phyloP scores from a whole-genome alignment of 2,797 vertebrate species.

The Amniataba percoides region DNA sequence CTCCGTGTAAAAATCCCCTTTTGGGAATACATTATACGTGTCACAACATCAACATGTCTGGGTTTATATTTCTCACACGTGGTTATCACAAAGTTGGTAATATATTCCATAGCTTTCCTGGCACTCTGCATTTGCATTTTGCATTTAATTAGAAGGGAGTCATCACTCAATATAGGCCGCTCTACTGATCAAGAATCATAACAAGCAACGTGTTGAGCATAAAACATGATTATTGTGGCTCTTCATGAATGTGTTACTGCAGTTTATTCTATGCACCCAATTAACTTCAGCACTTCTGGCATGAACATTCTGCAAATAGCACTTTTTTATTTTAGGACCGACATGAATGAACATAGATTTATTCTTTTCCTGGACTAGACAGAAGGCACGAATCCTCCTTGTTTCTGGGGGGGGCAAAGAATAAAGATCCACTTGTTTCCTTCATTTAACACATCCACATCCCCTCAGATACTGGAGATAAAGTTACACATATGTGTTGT shows the following conservation, averaged over 20 bases:
- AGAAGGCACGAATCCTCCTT: background rate
- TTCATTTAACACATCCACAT: background rate
- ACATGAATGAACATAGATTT: slow-evolving; percentile 43
- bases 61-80: slow-evolving; percentile 38
- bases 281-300: slow-evolving; percentile 73
- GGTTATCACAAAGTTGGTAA: slow-evolving; percentile 35
- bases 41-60: slow-evolving; percentile 29
- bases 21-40: slow-evolving; percentile 27
- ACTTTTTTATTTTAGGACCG: slow-evolving; percentile 39
- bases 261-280: slow-evolving; percentile 73
- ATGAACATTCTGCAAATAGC: slow-evolving; percentile 60
- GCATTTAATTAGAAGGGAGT: slow-evolving; percentile 77
- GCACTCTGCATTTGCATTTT: slow-evolving; percentile 68
- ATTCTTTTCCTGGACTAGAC: slow-evolving; percentile 23
- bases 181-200: slow-evolving; percentile 71
- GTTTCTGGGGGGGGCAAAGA: background rate
- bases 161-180: slow-evolving; percentile 64
- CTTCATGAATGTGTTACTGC: slow-evolving; percentile 59
- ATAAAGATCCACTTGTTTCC: background rate
- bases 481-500: background rate
- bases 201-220: slow-evolving; percentile 69
- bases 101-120: slow-evolving; percentile 60
- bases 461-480: background rate
- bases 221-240: slow-evolving; percentile 68
- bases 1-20: slow-evolving; percentile 20